Conservation (phyloP, 2,888 invertebrate genomes). For the Tipula helvola region DNA sequence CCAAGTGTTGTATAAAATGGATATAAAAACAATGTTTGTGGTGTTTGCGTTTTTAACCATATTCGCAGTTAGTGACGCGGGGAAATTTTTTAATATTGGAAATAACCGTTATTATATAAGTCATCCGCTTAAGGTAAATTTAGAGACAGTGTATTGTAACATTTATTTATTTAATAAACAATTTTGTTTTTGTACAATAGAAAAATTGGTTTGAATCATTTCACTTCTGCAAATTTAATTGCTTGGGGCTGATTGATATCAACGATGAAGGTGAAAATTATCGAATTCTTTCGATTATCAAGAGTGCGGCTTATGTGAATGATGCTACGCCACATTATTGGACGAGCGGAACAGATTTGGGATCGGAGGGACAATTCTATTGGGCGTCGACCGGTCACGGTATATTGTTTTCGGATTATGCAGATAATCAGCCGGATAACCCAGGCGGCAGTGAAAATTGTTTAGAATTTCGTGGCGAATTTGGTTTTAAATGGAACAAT, state of each 20-base stretch:
- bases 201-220: too few species aligned
- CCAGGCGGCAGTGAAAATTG: neutral
- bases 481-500: neutral
- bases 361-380: neutral
- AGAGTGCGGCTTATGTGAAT: too few species aligned
- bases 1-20: too few species aligned
- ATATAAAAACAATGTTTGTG: too few species aligned
- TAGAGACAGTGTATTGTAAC: too few species aligned
- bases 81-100: neutral
- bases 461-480: neutral
- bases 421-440: neutral
- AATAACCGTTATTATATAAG: neutral
- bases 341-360: neutral
- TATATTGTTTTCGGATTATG: neutral
- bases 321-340: neutral
- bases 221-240: too few species aligned
- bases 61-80: neutral
- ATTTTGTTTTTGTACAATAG: too few species aligned
- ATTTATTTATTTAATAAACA: too few species aligned
- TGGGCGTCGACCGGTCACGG: neutral
- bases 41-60: too few species aligned
- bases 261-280: too few species aligned
- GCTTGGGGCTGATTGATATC: too few species aligned
- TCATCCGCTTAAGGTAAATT: neutral
- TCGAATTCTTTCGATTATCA: too few species aligned